A percentile compares a stretch with the other conserved stretches of the same genome.
Evolutionary conservation across 2,113 vertebrate species (phyloP).

Genomic region (Oriolus oriolus): DNA sequence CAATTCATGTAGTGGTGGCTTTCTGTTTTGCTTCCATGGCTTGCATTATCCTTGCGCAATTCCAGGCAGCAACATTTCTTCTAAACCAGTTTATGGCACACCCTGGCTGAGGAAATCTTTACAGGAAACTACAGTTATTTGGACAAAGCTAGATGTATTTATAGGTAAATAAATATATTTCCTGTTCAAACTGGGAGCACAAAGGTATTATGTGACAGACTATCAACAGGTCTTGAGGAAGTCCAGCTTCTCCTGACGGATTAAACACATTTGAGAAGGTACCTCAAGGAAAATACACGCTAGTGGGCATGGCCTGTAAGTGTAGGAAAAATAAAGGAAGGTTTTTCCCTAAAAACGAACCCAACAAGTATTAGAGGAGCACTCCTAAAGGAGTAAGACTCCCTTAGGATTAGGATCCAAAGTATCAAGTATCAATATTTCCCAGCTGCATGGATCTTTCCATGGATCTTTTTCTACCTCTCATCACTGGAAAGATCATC

Average conservation of each 20-base stretch:
- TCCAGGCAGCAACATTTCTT: background rate
- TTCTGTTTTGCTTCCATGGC: background rate
- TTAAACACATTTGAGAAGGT: background rate
- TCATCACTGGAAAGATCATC: background rate
- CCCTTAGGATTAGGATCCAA: background rate
- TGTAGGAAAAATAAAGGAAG: background rate
- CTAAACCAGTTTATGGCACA: slow-evolving; percentile 9
- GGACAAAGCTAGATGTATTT: background rate
- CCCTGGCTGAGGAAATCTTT: background rate
- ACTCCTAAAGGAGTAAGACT: background rate
- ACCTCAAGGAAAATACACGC: background rate
- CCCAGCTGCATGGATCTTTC: background rate
- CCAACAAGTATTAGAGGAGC: background rate
- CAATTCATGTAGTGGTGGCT: background rate
- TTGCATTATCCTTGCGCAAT: background rate
- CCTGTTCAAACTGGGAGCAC: background rate
- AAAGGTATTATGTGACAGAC: background rate
- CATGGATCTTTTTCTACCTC: background rate
- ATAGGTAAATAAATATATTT: slow-evolving; percentile 36
- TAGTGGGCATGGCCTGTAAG: background rate
- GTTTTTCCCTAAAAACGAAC: background rate
- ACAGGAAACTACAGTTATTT: slow-evolving; percentile 11
- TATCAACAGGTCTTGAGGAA: background rate
- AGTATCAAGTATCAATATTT: background rate
- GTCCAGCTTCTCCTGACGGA: background rate